Base-by-base conservation (phyloP, 2,113 vertebrate genomes). In the Zosterops hypoxanthus region DNA sequence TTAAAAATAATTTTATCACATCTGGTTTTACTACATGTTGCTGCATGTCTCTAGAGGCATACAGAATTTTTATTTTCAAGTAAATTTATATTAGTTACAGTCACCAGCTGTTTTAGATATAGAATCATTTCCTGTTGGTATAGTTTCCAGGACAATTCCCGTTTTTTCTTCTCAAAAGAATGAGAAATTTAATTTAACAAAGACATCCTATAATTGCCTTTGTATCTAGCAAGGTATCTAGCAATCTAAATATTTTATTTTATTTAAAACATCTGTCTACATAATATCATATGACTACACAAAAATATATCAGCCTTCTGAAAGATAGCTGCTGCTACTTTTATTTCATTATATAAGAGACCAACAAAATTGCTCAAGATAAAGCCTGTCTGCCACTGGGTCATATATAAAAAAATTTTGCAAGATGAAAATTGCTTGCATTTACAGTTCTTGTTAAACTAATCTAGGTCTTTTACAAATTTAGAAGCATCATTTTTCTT, bases 21-120 rank as follows among this genome's bases (percentile, higher is more conserved):
- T 97, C 97, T 97, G 96, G 85, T 97, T 97, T 98, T 97, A 96
- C 94, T 96, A 95, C 97, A 83, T 97, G 97, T 97, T 97, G 91
- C 95, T 97, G 95, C 97, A 90, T 97, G 97, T 98, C 98, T 98
- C 98, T 91, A 95, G 98, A 97, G 98, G 89, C 98, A 97, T 96
- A 95, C 92, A 95, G 92, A 96, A 96, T 97, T 98, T 98, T 98
- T 98, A 98, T 98, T 98, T 98, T 97, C 97, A 97, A 97, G 97
- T 98, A 98, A 97, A 98, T 98, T 98, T 98, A 97, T 98, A 98
- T 98, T 97, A 97, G 98, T 98, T 98, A 95, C 97, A 98, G 97
- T 98, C 98, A 98, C 98, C 98, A 98, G 98, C 98, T 98, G 98
- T 97, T 98, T 98, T 97, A 97, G 97, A 98, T 98, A 97, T 97